A percentile compares a stretch with the other conserved stretches of the same genome.
phyloP scores from a whole-genome alignment of 1,140 invertebrate genomes.

The Lasioglossum baleicum region DNA sequence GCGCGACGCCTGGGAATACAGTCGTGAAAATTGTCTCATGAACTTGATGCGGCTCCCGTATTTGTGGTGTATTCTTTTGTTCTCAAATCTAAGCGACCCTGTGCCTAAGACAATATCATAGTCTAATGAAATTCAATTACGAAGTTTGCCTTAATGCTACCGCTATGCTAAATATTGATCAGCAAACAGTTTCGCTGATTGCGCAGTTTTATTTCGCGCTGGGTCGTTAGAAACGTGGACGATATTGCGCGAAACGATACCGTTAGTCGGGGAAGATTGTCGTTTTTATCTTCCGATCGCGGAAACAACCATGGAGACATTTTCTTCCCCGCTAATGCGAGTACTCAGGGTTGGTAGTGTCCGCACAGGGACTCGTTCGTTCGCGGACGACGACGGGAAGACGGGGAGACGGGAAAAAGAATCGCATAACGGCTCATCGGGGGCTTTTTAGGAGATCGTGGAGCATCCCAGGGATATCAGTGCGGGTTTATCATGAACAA shows the following conservation, averaged over 20 bases:
- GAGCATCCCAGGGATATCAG: slow-evolving; percentile 70
- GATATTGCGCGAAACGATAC: slow-evolving; percentile 17
- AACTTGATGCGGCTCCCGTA: no score
- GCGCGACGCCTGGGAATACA: no score
- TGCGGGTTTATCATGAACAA: slow-evolving; percentile 79
- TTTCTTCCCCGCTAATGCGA: slow-evolving; percentile 46
- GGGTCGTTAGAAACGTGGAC: not conserved
- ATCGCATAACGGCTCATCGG: slow-evolving; percentile 65
- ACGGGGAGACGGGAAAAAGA: slow-evolving; percentile 30
- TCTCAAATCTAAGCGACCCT: no score
- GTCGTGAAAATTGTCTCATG: no score
- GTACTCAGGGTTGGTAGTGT: slow-evolving; percentile 18
- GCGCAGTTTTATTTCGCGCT: not conserved
- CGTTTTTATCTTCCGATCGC: slow-evolving; percentile 42
- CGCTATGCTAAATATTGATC: not conserved
- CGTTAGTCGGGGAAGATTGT: slow-evolving; percentile 25
- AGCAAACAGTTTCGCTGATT: no score
- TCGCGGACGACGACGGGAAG: slow-evolving; percentile 21
- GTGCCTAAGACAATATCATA: no score
- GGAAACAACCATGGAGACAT: slow-evolving; percentile 23
- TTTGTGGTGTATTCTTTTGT: no score
- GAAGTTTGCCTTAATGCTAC: no score
- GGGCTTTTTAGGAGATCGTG: slow-evolving; percentile 62
- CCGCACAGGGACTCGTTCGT: slow-evolving; percentile 3
- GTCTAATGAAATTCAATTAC: no score